phyloP scores from a whole-genome alignment of 2,113 vertebrate genomes.

The Galemys pyrenaicus region DNA sequence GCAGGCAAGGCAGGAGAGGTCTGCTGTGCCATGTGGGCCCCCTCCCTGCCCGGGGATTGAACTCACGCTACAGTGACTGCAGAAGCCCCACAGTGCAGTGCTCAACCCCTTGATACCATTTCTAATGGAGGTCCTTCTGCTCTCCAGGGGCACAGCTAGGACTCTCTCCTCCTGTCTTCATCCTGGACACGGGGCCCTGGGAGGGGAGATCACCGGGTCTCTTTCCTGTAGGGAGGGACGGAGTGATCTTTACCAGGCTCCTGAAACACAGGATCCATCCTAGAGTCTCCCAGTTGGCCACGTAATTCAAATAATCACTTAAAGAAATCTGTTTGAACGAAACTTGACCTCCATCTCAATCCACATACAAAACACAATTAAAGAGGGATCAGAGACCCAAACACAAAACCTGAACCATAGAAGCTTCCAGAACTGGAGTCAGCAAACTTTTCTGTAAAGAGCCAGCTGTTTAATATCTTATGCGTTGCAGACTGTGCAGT shows the following conservation, averaged over 20 bases:
- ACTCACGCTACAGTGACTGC: too few relatives aligned
- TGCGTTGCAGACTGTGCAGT: neutral
- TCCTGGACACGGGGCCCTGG: accelerated
- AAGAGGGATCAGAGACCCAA: neutral
- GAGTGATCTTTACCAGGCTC: neutral
- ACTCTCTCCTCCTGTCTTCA: neutral
- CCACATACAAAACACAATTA: neutral
- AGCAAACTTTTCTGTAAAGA: neutral
- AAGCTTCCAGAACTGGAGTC: neutral
- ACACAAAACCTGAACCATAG: neutral
- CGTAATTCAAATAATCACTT: neutral
- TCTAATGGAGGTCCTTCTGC: neutral
- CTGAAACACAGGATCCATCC: neutral
- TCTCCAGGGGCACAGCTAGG: neutral
- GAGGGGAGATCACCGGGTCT: accelerated
- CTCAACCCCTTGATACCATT: too few relatives aligned
- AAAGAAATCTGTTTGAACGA: neutral
- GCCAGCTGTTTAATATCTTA: neutral
- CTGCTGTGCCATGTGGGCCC: too few relatives aligned
- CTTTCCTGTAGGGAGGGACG: too few relatives aligned
- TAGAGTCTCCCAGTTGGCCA: neutral
- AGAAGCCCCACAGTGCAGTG: too few relatives aligned
- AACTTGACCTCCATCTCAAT: neutral
- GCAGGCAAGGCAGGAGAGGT: too few relatives aligned
- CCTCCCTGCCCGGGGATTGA: too few relatives aligned